Percentiles rank a stretch among this genome's conserved stretches.
Evolutionary conservation across 2,888 invertebrate species (phyloP).

Genomic region (Lacanobia oleracea): DNA sequence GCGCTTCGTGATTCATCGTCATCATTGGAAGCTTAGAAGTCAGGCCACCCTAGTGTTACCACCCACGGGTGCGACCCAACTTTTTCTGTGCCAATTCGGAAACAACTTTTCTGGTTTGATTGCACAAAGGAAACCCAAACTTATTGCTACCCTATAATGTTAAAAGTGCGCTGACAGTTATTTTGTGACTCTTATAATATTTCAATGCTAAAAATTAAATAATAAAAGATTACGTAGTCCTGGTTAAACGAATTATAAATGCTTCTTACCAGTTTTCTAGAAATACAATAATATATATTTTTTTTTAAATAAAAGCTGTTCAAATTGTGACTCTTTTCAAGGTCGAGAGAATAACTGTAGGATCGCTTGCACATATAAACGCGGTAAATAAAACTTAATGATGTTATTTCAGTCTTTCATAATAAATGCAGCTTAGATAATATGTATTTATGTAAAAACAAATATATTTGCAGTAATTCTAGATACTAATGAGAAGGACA

Average conservation of each 20-base stretch:
- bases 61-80: too few relatives aligned
- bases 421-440: constrained; percentile 12
- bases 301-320: constrained; percentile 6
- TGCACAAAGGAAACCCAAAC: too few relatives aligned
- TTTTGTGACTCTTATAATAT: background rate
- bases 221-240: background rate
- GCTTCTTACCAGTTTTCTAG: background rate
- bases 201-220: background rate
- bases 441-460: constrained; percentile 9
- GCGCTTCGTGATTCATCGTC: background rate
- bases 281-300: background rate
- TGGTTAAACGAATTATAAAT: background rate
- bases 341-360: background rate
- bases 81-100: too few relatives aligned
- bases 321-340: constrained; percentile 2
- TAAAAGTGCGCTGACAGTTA: background rate
- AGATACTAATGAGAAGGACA: constrained; percentile 17
- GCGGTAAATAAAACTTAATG: background rate
- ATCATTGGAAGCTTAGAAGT: background rate
- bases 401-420: constrained; percentile 9
- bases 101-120: too few relatives aligned
- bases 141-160: too few relatives aligned
- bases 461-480: constrained; percentile 17
- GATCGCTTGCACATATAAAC: background rate
- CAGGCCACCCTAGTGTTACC: too few relatives aligned